These are phyloP conservation scores for Propithecus deckenii DNA, from an alignment of 2,797 vertebrate genomes.

Conservation along the genomic window DNA sequence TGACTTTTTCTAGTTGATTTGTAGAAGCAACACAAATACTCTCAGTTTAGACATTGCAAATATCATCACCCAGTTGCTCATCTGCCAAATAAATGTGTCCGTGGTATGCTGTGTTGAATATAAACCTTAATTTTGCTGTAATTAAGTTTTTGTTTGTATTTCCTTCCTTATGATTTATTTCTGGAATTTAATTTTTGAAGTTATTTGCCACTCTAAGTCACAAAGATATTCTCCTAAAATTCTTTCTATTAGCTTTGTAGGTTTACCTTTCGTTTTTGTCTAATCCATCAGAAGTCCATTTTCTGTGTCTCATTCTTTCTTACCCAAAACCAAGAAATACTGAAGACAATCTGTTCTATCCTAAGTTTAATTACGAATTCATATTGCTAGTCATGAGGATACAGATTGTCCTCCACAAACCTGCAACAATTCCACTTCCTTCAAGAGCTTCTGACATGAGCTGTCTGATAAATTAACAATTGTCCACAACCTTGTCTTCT, in stretches of 20 bases:
- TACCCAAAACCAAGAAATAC: background rate
- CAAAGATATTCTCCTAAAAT: background rate
- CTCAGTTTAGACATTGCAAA: background rate
- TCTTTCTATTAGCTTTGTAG: background rate
- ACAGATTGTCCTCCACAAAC: background rate
- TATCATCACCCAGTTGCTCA: background rate
- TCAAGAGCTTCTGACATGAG: background rate
- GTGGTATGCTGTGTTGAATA: background rate
- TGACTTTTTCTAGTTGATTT: background rate
- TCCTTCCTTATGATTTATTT: background rate
- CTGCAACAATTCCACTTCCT: background rate
- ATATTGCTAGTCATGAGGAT: background rate
- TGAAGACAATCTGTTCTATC: background rate
- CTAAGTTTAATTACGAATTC: background rate
- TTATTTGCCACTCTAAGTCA: background rate
- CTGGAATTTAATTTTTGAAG: slow-evolving; percentile 27
- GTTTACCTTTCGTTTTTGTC: background rate
- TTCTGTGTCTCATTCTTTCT: background rate
- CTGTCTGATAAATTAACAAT: background rate
- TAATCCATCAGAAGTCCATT: background rate
- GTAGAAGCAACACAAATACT: background rate
- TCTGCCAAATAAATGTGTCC: background rate
- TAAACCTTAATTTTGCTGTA: background rate
- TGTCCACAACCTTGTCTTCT: background rate
- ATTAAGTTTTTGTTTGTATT: background rate